Evolutionary conservation across 1,140 invertebrate genomes (phyloP).

Genomic region (Matsumurasca onukii): DNA sequence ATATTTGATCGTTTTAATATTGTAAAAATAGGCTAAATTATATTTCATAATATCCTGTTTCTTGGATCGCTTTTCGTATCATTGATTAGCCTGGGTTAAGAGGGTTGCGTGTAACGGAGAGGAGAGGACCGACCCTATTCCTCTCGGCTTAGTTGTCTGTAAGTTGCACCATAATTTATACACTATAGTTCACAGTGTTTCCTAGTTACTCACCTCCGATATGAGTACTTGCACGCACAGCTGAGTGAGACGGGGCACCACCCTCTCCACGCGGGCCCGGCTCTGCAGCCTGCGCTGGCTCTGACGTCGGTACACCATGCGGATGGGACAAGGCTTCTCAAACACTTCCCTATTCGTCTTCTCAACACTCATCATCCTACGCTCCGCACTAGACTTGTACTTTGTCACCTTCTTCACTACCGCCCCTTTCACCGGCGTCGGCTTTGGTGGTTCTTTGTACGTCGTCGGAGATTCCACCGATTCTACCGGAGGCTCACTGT

Average conservation of each 20-base stretch:
- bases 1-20: too few species aligned
- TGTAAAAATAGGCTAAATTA: too few species aligned
- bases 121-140: too few species aligned
- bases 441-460: not conserved
- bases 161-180: too few species aligned
- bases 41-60: too few species aligned
- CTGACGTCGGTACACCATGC: slow-evolving; percentile 23
- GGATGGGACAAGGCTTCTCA: slow-evolving; percentile 19
- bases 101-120: too few species aligned
- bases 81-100: too few species aligned
- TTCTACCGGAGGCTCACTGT: not conserved
- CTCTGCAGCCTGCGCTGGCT: slow-evolving; percentile 12
- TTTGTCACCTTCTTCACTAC: not conserved
- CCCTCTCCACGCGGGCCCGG: not conserved
- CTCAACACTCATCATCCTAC: slow-evolving; percentile 5
- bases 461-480: not conserved
- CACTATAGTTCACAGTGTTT: too few species aligned
- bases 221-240: slow-evolving; percentile 36
- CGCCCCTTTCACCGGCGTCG: not conserved
- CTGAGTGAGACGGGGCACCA: slow-evolving; percentile 33
- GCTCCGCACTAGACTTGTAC: not conserved
- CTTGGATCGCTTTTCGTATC: too few species aligned
- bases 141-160: too few species aligned
- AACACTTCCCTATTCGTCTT: slow-evolving; percentile 22
- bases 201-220: slow-evolving; percentile 33